Evolutionary conservation across 2,888 invertebrate species (phyloP).

Genomic region (Iselma pallidipennis): DNA sequence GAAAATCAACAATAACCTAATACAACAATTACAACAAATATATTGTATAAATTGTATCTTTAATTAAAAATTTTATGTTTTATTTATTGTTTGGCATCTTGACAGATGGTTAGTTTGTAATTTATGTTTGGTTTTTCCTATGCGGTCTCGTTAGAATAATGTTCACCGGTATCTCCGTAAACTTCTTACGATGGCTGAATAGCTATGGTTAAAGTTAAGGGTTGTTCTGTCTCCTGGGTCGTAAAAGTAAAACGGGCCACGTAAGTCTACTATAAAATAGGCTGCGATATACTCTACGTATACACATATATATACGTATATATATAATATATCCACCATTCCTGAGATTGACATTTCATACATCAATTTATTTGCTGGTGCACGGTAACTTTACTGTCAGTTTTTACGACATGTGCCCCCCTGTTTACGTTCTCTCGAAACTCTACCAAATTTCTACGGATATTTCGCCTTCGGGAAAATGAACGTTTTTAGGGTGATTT

Average conservation of each 20-base stretch:
- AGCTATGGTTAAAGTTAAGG: slow-evolving; percentile 1
- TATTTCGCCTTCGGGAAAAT: background rate
- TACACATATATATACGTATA: background rate
- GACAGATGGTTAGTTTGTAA: slow-evolving; percentile 1
- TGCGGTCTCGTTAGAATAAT: slow-evolving; percentile 7
- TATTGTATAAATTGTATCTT: background rate
- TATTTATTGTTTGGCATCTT: background rate
- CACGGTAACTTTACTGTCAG: slow-evolving; percentile 34
- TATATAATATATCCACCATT: slow-evolving; percentile 39
- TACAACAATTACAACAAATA: background rate
- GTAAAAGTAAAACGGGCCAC: slow-evolving; percentile 35
- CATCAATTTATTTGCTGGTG: slow-evolving; percentile 44
- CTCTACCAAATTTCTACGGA: slow-evolving; percentile 9
- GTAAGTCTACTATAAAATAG: slow-evolving; percentile 44
- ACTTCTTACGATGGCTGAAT: slow-evolving; percentile 1
- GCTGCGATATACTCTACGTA: slow-evolving; percentile 26
- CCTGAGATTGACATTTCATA: slow-evolving; percentile 49
- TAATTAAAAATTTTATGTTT: background rate
- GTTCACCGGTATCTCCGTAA: background rate
- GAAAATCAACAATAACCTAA: slow-evolving; percentile 9
- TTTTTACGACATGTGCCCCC: slow-evolving; percentile 32
- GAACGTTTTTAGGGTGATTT: background rate
- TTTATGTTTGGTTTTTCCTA: slow-evolving; percentile 1
- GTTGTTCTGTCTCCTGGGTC: slow-evolving; percentile 19
- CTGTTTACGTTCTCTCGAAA: slow-evolving; percentile 9